Evolutionary conservation across 2,888 invertebrate genomes (phyloP).

Genomic region (Pseudococcus viburni): DNA sequence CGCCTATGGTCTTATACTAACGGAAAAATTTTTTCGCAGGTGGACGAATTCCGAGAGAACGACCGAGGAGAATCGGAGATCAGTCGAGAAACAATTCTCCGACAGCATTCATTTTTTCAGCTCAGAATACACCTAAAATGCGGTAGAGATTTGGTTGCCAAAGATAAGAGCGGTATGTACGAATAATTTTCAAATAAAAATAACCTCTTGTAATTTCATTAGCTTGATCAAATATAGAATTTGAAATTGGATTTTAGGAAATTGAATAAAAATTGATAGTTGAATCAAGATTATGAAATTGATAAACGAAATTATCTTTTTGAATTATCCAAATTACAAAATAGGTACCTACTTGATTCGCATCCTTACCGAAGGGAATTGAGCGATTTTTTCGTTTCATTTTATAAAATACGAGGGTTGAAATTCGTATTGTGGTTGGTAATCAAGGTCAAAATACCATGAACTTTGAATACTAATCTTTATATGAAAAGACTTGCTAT

Average conservation of each 20-base stretch:
- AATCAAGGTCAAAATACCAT: slow-evolving; percentile 2
- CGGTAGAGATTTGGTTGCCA: slow-evolving; percentile 90
- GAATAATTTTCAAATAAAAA: neutral
- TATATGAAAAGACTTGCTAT: neutral
- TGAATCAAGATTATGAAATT: neutral
- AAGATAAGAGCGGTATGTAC: slow-evolving; percentile 90
- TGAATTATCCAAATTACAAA: neutral
- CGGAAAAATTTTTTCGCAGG: slow-evolving; percentile 8
- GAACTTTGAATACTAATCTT: slow-evolving; percentile 13
- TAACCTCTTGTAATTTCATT: neutral
- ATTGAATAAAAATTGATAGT: slow-evolving; percentile 23
- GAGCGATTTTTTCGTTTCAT: neutral
- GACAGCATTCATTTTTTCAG: slow-evolving; percentile 93
- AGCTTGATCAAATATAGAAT: neutral
- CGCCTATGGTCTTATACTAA: no score
- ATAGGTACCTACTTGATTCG: neutral
- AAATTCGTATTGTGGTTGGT: neutral
- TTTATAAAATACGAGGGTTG: neutral
- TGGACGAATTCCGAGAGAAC: slow-evolving; percentile 39
- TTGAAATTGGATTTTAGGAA: neutral
- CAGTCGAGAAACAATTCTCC: slow-evolving; percentile 80
- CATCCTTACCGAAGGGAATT: neutral
- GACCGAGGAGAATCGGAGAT: neutral
- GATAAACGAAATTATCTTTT: neutral
- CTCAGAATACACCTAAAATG: slow-evolving; percentile 89